phyloP scores from a whole-genome alignment of 1,140 invertebrate species.

The Stratiolaelaps scimitus region DNA sequence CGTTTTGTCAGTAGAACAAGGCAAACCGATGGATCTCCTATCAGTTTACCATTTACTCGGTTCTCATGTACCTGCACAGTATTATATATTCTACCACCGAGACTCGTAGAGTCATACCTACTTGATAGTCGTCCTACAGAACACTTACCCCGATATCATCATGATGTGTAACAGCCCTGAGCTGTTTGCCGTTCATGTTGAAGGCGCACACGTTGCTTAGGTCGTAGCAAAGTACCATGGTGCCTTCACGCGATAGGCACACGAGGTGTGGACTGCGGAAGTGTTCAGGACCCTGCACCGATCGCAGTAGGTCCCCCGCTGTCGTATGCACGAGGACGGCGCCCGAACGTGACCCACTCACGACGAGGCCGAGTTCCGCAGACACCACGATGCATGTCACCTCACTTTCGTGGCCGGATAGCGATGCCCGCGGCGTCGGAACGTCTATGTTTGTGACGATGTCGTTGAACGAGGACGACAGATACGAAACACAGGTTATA shows the following conservation, averaged over 20 bases:
- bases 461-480: slow-evolving; percentile 28
- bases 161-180: slow-evolving; percentile 76
- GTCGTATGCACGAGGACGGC: slow-evolving; percentile 92
- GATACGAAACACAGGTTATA: not conserved
- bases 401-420: slow-evolving; percentile 91
- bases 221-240: slow-evolving; percentile 85
- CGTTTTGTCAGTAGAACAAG: no score
- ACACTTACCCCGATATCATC: slow-evolving; percentile 78
- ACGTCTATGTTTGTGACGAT: no score
- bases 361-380: slow-evolving; percentile 91
- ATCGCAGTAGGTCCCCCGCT: slow-evolving; percentile 89
- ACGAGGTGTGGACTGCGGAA: slow-evolving; percentile 73
- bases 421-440: slow-evolving; percentile 82
- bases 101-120: no score
- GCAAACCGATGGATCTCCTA: no score
- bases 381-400: slow-evolving; percentile 89
- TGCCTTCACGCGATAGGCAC: slow-evolving; percentile 86
- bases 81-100: no score
- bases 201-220: slow-evolving; percentile 78
- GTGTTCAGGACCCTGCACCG: slow-evolving; percentile 62
- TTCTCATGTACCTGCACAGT: no score
- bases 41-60: no score
- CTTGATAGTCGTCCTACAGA: not conserved
- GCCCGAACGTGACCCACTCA: slow-evolving; percentile 65
- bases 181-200: slow-evolving; percentile 75